These are phyloP conservation scores for Urophycis tenuis DNA, from an alignment of 2,797 vertebrate species.

Conservation along the genomic window DNA sequence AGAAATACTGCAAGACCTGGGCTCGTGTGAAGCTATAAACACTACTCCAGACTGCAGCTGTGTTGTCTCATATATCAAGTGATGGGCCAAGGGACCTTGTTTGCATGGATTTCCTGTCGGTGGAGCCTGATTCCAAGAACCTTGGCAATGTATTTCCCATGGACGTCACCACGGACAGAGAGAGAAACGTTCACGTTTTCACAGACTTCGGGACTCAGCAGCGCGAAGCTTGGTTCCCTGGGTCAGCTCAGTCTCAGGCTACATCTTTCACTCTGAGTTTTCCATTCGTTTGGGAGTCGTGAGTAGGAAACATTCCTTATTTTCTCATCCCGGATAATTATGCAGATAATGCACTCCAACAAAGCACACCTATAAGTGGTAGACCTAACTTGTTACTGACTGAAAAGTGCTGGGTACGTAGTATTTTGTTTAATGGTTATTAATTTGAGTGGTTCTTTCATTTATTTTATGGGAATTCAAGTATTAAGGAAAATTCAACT, in stretches of 20 bases:
- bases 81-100: neutral
- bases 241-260: too few relatives aligned
- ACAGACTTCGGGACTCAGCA: neutral
- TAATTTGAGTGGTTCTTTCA: neutral
- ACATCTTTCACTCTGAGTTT: neutral
- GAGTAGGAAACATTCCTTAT: slow-evolving; percentile 2
- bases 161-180: neutral
- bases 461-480: neutral
- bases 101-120: neutral
- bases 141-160: neutral
- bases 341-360: neutral
- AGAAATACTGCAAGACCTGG: neutral
- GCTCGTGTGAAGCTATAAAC: neutral
- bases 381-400: neutral
- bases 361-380: neutral
- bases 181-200: neutral
- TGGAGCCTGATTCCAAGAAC: neutral
- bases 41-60: neutral
- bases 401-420: neutral
- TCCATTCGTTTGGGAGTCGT: neutral
- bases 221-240: too few relatives aligned
- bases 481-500: neutral
- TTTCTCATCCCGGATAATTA: neutral
- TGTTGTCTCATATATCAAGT: neutral
- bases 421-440: neutral